Evolutionary conservation across 2,113 vertebrate genomes (phyloP).

Genomic region (Conger conger): DNA sequence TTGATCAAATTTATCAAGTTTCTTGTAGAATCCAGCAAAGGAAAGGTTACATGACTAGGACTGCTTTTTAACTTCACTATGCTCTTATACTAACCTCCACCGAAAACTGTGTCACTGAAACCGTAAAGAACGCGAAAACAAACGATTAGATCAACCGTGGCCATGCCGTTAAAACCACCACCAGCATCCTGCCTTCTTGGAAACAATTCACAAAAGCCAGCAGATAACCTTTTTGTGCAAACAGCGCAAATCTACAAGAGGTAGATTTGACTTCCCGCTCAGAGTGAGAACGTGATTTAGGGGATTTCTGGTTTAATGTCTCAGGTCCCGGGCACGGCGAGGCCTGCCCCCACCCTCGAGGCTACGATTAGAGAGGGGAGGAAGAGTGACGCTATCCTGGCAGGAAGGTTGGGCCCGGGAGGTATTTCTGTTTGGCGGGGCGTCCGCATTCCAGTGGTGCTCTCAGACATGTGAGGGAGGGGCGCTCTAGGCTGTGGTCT

Average conservation of each 20-base stretch:
- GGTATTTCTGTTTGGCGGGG: background rate
- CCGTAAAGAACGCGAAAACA: background rate
- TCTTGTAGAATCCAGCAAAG: too few relatives aligned
- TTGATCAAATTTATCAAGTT: too few relatives aligned
- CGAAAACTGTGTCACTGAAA: background rate
- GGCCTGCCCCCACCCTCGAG: too few relatives aligned
- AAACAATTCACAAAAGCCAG: background rate
- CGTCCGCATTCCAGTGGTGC: slow-evolving; percentile 7
- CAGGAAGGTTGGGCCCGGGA: slow-evolving; percentile 13
- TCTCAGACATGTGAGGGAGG: background rate
- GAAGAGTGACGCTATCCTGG: background rate
- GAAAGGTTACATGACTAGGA: too few relatives aligned
- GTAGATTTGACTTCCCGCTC: background rate
- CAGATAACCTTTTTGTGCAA: background rate
- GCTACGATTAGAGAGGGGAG: background rate
- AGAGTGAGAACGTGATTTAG: background rate
- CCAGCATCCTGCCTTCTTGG: background rate
- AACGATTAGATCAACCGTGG: background rate
- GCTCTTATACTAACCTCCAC: background rate
- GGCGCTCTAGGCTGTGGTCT: background rate
- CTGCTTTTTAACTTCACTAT: background rate
- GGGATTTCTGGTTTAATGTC: background rate
- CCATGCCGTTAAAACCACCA: background rate
- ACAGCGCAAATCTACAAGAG: background rate
- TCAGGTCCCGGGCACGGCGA: background rate